Conservation (phyloP, 2,113 vertebrate species). For the Tretioscincus oriximinensis region DNA sequence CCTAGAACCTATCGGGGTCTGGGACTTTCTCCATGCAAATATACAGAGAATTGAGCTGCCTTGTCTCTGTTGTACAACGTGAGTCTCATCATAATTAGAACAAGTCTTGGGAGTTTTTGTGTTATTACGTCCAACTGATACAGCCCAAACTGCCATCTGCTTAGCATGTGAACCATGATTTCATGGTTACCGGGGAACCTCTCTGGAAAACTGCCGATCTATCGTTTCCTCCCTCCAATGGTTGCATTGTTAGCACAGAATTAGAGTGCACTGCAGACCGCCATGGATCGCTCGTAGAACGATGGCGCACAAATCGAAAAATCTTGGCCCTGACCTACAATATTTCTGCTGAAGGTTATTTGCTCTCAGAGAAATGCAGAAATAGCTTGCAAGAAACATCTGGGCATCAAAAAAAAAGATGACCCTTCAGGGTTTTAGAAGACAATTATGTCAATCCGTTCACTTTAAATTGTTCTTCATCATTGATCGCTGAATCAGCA, state of each 20-base stretch:
- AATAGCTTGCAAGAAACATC: not conserved
- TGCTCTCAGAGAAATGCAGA: not conserved
- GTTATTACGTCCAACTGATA: not conserved
- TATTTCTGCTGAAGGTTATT: not conserved
- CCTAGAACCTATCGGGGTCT: too few relatives aligned
- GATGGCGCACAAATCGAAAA: accelerated
- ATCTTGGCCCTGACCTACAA: not conserved
- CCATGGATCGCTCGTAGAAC: not conserved
- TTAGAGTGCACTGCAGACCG: not conserved
- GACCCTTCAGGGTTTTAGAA: not conserved
- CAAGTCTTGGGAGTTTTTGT: not conserved
- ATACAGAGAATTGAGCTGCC: too few relatives aligned
- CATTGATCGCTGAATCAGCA: constrained; percentile 26
- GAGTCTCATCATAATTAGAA: too few relatives aligned
- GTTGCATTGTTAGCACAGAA: not conserved
- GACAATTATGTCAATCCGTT: not conserved
- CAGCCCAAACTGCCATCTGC: not conserved
- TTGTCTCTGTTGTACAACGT: too few relatives aligned
- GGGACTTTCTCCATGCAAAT: too few relatives aligned
- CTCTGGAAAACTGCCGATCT: not conserved
- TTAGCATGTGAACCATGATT: not conserved
- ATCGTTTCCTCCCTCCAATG: too few relatives aligned
- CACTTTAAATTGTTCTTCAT: constrained; percentile 27
- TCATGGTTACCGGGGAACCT: not conserved
- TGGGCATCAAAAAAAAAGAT: constrained; percentile 30